Evolutionary conservation across 2,113 vertebrate species (phyloP).

Genomic region (Atlantisia rogersi): DNA sequence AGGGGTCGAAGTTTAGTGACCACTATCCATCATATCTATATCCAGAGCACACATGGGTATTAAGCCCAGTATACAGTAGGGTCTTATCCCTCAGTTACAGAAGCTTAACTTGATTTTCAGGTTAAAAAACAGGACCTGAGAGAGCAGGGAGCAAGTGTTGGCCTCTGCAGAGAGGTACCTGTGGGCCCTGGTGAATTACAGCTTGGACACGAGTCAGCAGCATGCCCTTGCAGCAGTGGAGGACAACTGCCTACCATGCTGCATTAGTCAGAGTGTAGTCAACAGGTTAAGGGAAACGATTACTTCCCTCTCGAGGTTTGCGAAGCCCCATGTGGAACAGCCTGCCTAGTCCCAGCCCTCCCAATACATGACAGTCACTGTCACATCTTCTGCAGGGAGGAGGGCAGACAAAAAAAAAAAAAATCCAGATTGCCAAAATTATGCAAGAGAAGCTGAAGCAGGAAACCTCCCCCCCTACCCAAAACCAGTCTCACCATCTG

Average conservation of each 20-base stretch:
- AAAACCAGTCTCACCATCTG: neutral
- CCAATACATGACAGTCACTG: neutral
- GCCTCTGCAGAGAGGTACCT: neutral
- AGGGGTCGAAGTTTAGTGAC: neutral
- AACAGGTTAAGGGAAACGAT: neutral
- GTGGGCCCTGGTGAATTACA: neutral
- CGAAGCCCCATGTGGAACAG: fast-evolving
- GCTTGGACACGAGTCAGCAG: neutral
- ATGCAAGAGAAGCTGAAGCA: neutral
- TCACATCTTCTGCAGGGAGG: neutral
- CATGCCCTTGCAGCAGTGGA: fast-evolving
- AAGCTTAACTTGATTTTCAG: neutral
- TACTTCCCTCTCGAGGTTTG: neutral
- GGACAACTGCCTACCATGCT: neutral
- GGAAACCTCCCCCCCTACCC: no score
- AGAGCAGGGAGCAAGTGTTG: neutral
- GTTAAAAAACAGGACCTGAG: neutral
- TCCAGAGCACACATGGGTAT: fast-evolving
- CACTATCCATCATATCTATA: neutral
- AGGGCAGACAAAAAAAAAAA: neutral
- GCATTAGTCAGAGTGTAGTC: neutral
- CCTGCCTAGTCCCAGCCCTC: neutral
- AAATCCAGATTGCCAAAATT: neutral
- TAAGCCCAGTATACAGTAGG: neutral
- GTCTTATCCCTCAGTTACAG: neutral